Conservation (phyloP, 2,113 vertebrate genomes). For the Chlorodrepanis virens region DNA sequence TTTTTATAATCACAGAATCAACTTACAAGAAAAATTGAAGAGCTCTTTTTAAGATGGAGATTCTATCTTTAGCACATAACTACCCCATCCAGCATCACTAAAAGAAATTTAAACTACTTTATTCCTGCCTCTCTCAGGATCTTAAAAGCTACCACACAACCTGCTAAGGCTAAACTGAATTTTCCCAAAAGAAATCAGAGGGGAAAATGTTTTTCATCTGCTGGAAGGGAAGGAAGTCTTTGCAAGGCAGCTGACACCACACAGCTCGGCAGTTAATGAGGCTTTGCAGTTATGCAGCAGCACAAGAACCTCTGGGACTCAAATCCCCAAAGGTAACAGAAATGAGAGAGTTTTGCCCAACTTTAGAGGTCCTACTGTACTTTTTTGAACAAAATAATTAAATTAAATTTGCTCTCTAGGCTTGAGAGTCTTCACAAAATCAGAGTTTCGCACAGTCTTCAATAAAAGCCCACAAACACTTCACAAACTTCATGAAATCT, state of each 20-base stretch:
- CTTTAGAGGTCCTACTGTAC: neutral
- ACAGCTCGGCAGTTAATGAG: neutral
- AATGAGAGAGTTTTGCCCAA: neutral
- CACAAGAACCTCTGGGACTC: neutral
- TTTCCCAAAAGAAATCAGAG: neutral
- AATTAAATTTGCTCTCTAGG: neutral
- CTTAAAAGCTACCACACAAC: neutral
- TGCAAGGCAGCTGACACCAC: neutral
- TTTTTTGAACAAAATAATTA: neutral
- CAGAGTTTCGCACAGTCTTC: neutral
- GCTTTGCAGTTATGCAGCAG: neutral
- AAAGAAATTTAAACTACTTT: neutral
- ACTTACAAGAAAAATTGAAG: neutral
- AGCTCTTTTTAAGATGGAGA: neutral
- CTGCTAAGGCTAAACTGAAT: neutral
- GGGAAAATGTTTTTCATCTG: neutral
- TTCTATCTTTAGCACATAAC: neutral
- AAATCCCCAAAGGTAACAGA: neutral
- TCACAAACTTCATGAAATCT: neutral
- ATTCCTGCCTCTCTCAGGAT: neutral
- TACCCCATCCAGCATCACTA: neutral
- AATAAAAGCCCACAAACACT: neutral
- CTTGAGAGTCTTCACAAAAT: neutral
- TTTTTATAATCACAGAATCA: neutral
- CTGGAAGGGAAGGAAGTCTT: neutral